Evolutionary conservation across 53 echinoderm and acorn worm genomes (phyloP).

Genomic region (Temnopleurus reevesii): DNA sequence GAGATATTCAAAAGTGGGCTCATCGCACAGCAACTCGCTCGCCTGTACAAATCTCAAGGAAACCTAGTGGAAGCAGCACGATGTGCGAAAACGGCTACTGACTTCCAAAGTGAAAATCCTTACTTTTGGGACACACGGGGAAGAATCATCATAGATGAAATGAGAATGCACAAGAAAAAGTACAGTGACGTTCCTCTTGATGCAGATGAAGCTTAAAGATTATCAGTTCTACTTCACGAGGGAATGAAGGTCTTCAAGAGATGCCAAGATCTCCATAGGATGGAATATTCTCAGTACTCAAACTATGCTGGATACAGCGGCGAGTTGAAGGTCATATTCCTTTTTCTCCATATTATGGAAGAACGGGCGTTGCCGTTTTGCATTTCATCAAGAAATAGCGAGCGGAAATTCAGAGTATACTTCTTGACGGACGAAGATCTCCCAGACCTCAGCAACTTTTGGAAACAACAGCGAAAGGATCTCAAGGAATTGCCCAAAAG

Average conservation of each 20-base stretch:
- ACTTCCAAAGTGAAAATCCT: not conserved
- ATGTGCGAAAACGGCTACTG: not conserved
- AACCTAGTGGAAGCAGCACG: not conserved
- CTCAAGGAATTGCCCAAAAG: not conserved
- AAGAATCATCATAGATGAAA: slow-evolving; percentile 8
- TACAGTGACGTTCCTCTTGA: not conserved
- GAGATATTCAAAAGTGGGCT: not conserved
- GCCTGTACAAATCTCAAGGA: not conserved
- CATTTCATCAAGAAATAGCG: not conserved
- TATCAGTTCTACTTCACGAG: not conserved
- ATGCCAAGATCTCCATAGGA: not conserved
- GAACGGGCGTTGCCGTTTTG: not conserved
- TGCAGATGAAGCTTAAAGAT: not conserved
- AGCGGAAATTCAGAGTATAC: not conserved
- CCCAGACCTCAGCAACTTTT: not conserved
- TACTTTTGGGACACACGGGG: slow-evolving; percentile 43
- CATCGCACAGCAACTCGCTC: slow-evolving; percentile 46
- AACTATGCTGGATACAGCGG: not conserved
- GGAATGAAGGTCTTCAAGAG: slow-evolving; percentile 14
- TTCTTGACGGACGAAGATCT: slow-evolving; percentile 21
- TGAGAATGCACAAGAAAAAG: not conserved
- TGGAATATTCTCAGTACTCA: not conserved
- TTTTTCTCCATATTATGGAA: slow-evolving; percentile 24
- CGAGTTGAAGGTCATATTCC: slow-evolving; percentile 15
- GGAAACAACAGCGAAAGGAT: not conserved